Percentiles rank a stretch among this genome's conserved stretches.
Conservation (phyloP, 2,113 vertebrate genomes). For the Scomber scombrus region DNA sequence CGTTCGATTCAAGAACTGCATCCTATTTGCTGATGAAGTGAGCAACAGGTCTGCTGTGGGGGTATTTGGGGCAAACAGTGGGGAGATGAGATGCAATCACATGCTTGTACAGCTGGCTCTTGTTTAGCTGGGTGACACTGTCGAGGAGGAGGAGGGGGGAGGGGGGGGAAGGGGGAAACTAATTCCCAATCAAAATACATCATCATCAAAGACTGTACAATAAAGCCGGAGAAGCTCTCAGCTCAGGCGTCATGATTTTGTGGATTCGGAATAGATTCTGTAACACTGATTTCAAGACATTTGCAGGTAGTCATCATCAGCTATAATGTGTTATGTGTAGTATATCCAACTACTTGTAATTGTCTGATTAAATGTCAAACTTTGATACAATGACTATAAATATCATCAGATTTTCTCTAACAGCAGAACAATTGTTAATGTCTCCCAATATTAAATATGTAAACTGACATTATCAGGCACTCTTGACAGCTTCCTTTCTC, state of each 20-base stretch:
- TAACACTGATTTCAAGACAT: too few species aligned
- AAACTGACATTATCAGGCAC: too few species aligned
- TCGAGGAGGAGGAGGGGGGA: conserved; percentile 37
- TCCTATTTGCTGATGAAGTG: conserved; percentile 18
- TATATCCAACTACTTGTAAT: too few species aligned
- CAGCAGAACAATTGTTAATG: too few species aligned
- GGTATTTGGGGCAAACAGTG: conserved; percentile 58
- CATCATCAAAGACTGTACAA: conserved; percentile 67
- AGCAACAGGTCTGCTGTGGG: conserved; percentile 33
- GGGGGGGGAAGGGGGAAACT: conserved; percentile 53
- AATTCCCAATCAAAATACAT: conserved; percentile 80
- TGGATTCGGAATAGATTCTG: neutral
- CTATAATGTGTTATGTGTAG: too few species aligned
- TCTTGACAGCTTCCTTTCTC: too few species aligned
- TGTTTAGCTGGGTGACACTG: conserved; percentile 67
- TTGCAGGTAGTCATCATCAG: too few species aligned
- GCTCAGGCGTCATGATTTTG: neutral
- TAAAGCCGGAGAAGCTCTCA: conserved; percentile 28
- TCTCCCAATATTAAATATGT: too few species aligned
- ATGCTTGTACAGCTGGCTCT: conserved; percentile 79
- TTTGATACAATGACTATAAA: too few species aligned
- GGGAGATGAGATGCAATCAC: conserved; percentile 74
- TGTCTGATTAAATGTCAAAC: too few species aligned
- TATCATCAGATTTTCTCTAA: too few species aligned
- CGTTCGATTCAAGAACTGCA: neutral